Conservation (phyloP, 2,113 vertebrate species). For the Centropus bengalensis region DNA sequence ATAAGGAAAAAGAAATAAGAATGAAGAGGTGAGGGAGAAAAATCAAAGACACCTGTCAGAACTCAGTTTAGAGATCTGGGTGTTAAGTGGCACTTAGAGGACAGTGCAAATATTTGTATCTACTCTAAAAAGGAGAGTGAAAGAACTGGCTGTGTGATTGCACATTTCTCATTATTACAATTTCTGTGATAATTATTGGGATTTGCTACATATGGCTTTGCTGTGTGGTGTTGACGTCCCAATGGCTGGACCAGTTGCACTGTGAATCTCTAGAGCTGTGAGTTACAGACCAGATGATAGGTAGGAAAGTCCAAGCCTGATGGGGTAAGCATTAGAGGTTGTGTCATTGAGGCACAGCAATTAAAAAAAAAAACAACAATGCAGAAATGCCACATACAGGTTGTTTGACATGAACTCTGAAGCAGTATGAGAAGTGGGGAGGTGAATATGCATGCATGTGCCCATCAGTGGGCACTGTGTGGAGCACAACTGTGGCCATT, state of each 20-base stretch:
- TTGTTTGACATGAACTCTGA: not conserved
- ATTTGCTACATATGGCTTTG: rapidly evolving
- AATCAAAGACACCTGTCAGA: not conserved
- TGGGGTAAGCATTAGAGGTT: not conserved
- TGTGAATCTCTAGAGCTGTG: not conserved
- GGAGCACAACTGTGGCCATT: not conserved
- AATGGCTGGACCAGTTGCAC: not conserved
- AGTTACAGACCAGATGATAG: not conserved
- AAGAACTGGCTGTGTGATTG: not conserved
- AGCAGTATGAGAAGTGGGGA: not conserved
- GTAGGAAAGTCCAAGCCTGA: not conserved
- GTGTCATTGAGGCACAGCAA: not conserved
- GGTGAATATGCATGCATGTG: not conserved
- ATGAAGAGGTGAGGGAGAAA: not conserved
- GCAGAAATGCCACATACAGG: not conserved
- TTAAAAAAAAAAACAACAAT: not conserved
- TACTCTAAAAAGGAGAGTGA: not conserved
- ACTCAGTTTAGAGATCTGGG: not conserved
- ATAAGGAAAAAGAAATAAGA: not conserved
- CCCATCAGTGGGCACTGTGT: too few species aligned
- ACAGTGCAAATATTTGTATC: not conserved
- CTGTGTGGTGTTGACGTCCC: not conserved
- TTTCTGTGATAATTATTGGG: not conserved
- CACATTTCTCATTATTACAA: rapidly evolving
- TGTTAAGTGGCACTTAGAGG: rapidly evolving